Conservation (phyloP, 2,797 vertebrate species). For the Ataeniobius toweri region DNA sequence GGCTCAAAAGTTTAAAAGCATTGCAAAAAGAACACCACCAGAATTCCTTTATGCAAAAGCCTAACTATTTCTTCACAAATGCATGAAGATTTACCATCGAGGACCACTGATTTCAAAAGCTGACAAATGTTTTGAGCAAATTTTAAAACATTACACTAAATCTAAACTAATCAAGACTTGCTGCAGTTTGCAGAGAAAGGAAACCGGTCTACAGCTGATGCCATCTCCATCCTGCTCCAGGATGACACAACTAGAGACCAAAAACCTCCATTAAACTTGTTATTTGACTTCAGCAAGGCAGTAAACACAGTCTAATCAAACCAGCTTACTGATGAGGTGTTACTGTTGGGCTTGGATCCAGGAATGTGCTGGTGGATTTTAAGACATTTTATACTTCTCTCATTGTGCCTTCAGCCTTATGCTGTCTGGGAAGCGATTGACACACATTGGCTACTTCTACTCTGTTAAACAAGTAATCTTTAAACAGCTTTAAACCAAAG, state of each 20-base stretch:
- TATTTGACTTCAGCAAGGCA: neutral
- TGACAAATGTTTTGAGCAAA: neutral
- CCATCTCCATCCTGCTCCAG: neutral
- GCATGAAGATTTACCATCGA: too few relatives aligned
- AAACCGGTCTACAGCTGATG: neutral
- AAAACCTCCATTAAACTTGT: neutral
- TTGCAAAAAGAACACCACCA: too few relatives aligned
- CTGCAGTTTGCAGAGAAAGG: neutral
- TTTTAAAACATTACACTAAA: neutral
- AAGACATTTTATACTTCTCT: neutral
- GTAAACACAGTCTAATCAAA: neutral
- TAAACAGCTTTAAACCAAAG: neutral
- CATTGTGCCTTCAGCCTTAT: neutral
- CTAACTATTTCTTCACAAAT: neutral
- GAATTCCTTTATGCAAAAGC: too few relatives aligned
- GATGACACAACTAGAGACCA: neutral
- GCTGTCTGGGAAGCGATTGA: neutral
- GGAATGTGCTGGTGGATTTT: neutral
- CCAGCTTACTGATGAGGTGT: neutral
- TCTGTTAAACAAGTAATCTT: neutral
- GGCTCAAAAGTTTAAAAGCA: too few relatives aligned
- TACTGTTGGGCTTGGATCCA: neutral
- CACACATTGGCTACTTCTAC: neutral
- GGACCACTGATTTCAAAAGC: neutral
- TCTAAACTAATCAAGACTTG: neutral